Percentiles rank a stretch among this genome's conserved stretches.
Evolutionary conservation across 2,113 vertebrate species (phyloP).

Genomic region (Mus musculus): GRCm39 chr15:24786501-24787000

Average conservation of each 20-base stretch:
- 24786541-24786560: conserved; percentile 60
- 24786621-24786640: conserved; percentile 76
- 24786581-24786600: conserved; percentile 53
- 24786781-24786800: background rate
- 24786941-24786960: background rate
- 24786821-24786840: too few relatives aligned
- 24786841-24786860: background rate
- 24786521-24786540: conserved; percentile 63
- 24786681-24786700: conserved; percentile 52
- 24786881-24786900: background rate
- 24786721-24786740: conserved; percentile 67
- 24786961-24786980: background rate
- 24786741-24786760: background rate
- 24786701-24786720: conserved; percentile 63
- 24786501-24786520: conserved; percentile 59
- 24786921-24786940: background rate
- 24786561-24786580: conserved; percentile 52
- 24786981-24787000: background rate
- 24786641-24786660: conserved; percentile 70
- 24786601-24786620: conserved; percentile 70
- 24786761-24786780: background rate
- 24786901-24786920: background rate
- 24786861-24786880: background rate
- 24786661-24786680: conserved; percentile 66
- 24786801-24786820: background rate